Evolutionary conservation across 2,797 vertebrate species (phyloP), one percentile per base, ranked within the genome.

Genomic region (Diplodus puntazzo): DNA sequence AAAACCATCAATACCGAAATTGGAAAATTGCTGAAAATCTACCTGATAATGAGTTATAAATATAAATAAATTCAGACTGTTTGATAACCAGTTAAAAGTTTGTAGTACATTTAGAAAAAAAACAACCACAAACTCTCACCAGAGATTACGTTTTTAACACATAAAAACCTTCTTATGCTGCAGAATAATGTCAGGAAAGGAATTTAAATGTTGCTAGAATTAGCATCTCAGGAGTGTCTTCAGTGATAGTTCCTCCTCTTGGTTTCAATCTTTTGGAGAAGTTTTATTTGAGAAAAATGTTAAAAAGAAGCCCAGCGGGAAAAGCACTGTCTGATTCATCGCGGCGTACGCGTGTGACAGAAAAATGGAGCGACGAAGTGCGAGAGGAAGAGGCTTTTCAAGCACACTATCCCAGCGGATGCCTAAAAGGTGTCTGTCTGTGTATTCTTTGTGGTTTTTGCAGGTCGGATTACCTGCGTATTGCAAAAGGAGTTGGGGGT

Each of bases 391-490:
- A 73, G 23, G 50, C 30, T 45, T 71, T 74, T 73, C 34, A 63
- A 49, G 49, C 65, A 39, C 55, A 65, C 49, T 42, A 65, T 79
- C 67, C 76, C 77, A 27, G 21, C 69, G 75, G 75, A 84, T 72
- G 65, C 48, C 45, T 77, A 48, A 83, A 81, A 80, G 49, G 59
- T 72, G 34, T 34, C 34, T 34, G 34, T 34, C 34, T 34, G 34
- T 34, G 34, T 34, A 9, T 34, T 34, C 75, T 81, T 48, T 77
- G 70, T 65, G 61, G 3, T 23, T 81, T 73, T 62, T 77, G 49
- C 52, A 75, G 75, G 76, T 79, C 11, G 45, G 81, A 80, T 79
- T 85, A 81, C 65, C 67, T 70, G 58, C 69, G n/a, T 70, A 25
- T 67, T 70, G 59, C 60, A 63, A 43, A 43, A 67, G 59, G 65